Base-by-base conservation (phyloP, 2,113 vertebrate genomes). In the Corapipo altera region DNA sequence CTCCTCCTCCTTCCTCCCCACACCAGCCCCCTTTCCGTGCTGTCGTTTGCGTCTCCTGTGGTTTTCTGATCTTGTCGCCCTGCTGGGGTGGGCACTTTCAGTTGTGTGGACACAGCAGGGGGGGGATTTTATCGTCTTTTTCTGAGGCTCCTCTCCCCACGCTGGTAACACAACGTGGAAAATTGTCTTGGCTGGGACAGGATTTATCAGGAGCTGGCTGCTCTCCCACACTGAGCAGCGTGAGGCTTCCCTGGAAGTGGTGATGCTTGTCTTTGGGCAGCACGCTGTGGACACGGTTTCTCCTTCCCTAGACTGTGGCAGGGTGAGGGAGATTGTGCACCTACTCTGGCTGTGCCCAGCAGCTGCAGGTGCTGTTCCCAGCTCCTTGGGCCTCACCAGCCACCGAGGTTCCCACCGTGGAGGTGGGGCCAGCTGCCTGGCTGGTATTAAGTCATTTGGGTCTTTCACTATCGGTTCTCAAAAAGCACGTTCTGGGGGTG, bases 1-100 rank as follows among this genome's bases (percentile, higher is more conserved):
- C 76, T 95, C 95, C 88, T 96, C 88, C 95, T 96, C 89, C 79
- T 96, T 94, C 94, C 89, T 96, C 89, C 65, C 77, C 87, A 61
- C 86, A 67, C 44, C 86, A 65, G 6, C 33, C 78, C 78, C 65
- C 83, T 84, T 80, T 80, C 91, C 26, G 11, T 28, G 90, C 83
- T 64, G 59, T 79, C 82, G 59, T 59, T 61, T 32, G 14, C 15
- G 35, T 28, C 86, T 89, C 62, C 80, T 94, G 90, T n/a, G 69
- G 69, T 65, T 91, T 93, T 93, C 82, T 91, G 91, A 80, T 93
- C 75, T 77, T 67, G 48, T 88, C 93, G 54, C 33, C 21, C 28
- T 51, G 48, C 27, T 26, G 57, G 88, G 43, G 80, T 4, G 8
- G 84, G 66, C 9, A 18, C 65, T 85, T 58, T 15, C 3, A 16